A percentile compares a stretch with the other conserved stretches of the same genome.
Evolutionary conservation across 2,797 vertebrate species (phyloP).

Genomic region (Rhinophrynus dorsalis): DNA sequence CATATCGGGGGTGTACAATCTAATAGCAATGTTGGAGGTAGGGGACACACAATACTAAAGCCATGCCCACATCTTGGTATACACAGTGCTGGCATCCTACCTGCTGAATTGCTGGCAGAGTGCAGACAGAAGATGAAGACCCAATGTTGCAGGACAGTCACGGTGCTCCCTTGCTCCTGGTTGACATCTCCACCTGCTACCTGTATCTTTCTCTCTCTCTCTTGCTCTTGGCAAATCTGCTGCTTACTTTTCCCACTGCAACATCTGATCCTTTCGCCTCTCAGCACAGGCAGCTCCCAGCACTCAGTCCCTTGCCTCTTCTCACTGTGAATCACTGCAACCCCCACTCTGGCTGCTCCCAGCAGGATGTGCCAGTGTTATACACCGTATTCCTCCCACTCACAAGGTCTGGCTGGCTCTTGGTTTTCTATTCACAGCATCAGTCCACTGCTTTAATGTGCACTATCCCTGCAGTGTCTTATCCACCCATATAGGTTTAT

Average conservation of each 20-base stretch:
- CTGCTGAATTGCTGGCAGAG: constrained; percentile 42
- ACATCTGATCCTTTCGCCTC: neutral
- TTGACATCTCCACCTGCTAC: constrained; percentile 17
- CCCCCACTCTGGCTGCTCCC: constrained; percentile 32
- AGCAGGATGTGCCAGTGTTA: constrained; percentile 32
- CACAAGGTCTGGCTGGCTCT: constrained; percentile 41
- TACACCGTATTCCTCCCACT: constrained; percentile 41
- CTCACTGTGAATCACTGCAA: constrained; percentile 36
- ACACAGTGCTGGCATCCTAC: constrained; percentile 13
- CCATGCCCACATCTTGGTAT: neutral
- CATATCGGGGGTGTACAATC: too few species aligned
- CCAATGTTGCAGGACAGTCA: constrained; percentile 32
- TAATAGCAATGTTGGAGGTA: too few species aligned
- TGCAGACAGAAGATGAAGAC: constrained; percentile 27
- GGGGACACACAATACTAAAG: too few species aligned
- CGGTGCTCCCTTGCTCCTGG: neutral
- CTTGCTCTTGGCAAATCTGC: neutral
- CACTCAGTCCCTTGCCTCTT: constrained; percentile 3
- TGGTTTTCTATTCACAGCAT: constrained; percentile 30
- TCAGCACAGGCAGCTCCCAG: neutral
- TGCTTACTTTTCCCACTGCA: constrained; percentile 13
- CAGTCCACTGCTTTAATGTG: constrained; percentile 7
- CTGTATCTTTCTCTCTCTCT: neutral
- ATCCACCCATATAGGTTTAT: neutral
- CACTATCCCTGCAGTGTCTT: constrained; percentile 14